Conservation (phyloP, 2,797 vertebrate species). For the Anguilla megastoma region DNA sequence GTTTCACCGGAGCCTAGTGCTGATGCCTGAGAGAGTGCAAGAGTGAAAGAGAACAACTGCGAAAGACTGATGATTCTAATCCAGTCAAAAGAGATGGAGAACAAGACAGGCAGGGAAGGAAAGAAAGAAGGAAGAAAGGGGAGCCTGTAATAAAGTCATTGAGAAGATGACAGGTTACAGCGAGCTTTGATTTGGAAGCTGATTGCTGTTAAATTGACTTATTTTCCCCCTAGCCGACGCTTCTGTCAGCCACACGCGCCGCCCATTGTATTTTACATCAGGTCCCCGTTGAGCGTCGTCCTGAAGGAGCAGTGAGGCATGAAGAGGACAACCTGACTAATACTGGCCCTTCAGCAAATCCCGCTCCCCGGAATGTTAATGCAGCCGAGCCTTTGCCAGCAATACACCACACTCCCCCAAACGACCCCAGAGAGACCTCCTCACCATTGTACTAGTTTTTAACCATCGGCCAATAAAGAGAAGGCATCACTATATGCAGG, state of each 20-base stretch:
- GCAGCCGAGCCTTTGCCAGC: conserved; percentile 13
- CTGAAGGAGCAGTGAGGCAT: conserved; percentile 52
- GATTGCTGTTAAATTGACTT: conserved; percentile 72
- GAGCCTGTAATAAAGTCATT: conserved; percentile 69
- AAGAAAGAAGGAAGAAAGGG: conserved; percentile 10
- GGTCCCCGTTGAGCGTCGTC: conserved; percentile 52
- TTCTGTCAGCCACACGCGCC: conserved; percentile 44
- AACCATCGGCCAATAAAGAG: conserved; percentile 2
- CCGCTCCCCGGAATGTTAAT: conserved; percentile 57
- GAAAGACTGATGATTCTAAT: conserved; percentile 32
- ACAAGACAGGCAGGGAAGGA: conserved; percentile 31
- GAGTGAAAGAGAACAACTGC: conserved; percentile 36
- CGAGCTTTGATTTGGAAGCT: conserved; percentile 66
- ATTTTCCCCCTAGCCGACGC: conserved; percentile 52
- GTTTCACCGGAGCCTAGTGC: background rate
- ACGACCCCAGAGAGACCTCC: conserved; percentile 20
- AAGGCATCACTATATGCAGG: conserved; percentile 6
- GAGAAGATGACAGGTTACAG: conserved; percentile 74
- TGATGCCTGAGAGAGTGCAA: conserved; percentile 22
- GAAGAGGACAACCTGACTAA: conserved; percentile 63
- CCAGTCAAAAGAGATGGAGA: conserved; percentile 43
- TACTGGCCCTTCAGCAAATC: conserved; percentile 58
- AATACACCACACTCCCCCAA: conserved; percentile 7
- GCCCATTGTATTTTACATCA: conserved; percentile 25
- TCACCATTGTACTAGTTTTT: background rate